Evolutionary conservation across 2,113 vertebrate genomes (phyloP).

Genomic region (Spheniscus mendiculus): DNA sequence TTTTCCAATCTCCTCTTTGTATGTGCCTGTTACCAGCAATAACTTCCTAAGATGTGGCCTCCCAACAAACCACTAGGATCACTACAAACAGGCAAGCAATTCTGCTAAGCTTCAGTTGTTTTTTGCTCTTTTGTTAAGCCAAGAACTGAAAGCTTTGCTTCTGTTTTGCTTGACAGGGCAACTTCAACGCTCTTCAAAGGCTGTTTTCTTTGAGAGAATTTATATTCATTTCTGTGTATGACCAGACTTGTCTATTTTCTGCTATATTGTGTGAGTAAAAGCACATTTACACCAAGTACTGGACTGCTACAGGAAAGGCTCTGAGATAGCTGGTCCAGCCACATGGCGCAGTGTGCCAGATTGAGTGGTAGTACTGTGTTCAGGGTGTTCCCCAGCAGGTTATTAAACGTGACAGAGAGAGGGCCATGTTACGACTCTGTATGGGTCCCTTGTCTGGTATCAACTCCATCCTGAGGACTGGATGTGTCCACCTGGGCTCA

Average conservation of each 20-base stretch:
- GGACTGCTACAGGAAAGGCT: background rate
- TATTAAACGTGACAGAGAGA: background rate
- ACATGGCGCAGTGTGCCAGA: background rate
- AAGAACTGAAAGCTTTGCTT: background rate
- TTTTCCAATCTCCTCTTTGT: slow-evolving; percentile 34
- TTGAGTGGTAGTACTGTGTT: background rate
- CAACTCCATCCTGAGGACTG: background rate
- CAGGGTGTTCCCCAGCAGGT: background rate
- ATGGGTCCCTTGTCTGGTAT: background rate
- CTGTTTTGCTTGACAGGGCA: background rate
- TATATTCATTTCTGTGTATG: background rate
- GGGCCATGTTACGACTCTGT: background rate
- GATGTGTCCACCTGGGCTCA: background rate
- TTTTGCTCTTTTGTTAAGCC: slow-evolving; percentile 6
- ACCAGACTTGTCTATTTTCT: background rate
- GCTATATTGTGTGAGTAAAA: background rate
- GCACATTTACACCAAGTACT: background rate
- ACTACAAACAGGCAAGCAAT: background rate
- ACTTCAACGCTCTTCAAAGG: background rate
- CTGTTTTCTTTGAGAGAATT: background rate
- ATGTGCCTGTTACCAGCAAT: slow-evolving; percentile 13
- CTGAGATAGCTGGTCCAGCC: background rate
- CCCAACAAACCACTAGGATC: slow-evolving; percentile 10
- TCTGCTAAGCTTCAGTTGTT: background rate
- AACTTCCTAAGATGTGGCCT: slow-evolving; percentile 49